These are phyloP conservation scores for Trachelus tabidus DNA, from an alignment of 2,888 invertebrate species.

Conservation along the genomic window DNA sequence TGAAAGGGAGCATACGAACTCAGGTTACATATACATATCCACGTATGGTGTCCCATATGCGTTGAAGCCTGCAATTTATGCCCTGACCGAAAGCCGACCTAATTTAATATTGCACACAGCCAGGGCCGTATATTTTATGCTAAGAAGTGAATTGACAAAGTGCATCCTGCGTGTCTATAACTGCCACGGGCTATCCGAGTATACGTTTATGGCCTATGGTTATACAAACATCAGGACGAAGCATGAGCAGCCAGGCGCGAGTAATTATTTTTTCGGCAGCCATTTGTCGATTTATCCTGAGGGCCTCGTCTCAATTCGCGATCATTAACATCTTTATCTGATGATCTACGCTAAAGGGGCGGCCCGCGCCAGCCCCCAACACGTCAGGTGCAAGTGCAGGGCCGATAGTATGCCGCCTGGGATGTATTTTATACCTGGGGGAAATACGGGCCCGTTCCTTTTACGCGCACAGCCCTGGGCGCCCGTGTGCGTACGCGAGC, in stretches of 20 bases:
- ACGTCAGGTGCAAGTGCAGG: conserved; percentile 52
- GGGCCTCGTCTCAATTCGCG: conserved; percentile 44
- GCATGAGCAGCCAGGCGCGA: neutral
- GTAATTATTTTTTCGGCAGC: conserved; percentile 32
- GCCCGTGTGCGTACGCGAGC: conserved; percentile 26
- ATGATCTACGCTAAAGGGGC: conserved; percentile 43
- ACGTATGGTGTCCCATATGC: neutral
- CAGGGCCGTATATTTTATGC: neutral
- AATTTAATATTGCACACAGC: neutral
- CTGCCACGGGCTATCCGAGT: neutral
- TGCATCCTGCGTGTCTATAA: neutral
- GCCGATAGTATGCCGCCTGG: neutral
- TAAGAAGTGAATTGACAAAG: neutral
- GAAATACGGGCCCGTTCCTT: conserved; percentile 18
- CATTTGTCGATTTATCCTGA: conserved; percentile 34
- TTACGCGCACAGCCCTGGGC: conserved; percentile 19
- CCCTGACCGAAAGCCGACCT: neutral
- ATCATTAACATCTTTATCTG: conserved; percentile 50
- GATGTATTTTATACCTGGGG: neutral
- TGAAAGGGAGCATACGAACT: neutral
- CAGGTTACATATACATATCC: neutral
- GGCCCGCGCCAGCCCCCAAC: conserved; percentile 31
- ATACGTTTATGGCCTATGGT: neutral
- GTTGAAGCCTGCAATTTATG: neutral
- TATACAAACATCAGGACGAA: neutral